phyloP scores from a whole-genome alignment of 2,888 invertebrate genomes.

The Oxytorus armatus region DNA sequence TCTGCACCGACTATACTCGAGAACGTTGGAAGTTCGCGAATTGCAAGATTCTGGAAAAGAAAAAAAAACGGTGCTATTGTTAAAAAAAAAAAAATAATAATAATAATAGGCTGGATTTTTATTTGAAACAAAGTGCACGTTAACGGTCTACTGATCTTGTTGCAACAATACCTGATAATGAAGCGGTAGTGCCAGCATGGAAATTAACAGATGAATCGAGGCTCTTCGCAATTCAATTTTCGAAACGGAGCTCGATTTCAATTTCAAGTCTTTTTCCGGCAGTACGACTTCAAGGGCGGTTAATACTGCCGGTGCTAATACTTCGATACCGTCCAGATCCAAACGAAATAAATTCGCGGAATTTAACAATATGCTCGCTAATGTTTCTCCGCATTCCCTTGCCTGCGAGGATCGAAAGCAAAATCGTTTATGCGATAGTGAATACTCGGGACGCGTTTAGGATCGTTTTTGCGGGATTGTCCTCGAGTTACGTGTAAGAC shows the following conservation, averaged over 20 bases:
- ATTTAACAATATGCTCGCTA: conserved; percentile 94
- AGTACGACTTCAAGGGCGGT: conserved; percentile 96
- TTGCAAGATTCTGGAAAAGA: conserved; percentile 87
- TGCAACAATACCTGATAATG: conserved; percentile 90
- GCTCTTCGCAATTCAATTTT: conserved; percentile 94
- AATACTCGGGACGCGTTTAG: background rate
- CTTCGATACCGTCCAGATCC: conserved; percentile 96
- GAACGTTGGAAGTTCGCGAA: conserved; percentile 87
- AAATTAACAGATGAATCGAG: conserved; percentile 95
- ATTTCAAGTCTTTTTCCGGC: conserved; percentile 92
- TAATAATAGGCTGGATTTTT: background rate
- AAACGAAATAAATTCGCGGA: conserved; percentile 94
- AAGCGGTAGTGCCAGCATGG: conserved; percentile 95
- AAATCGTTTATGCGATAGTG: conserved; percentile 1
- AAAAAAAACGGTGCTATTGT: conserved; percentile 19
- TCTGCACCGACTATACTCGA: conserved; percentile 72
- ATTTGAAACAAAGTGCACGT: no score
- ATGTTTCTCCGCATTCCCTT: conserved; percentile 90
- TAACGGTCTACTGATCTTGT: conserved; percentile 33
- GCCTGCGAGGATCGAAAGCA: conserved; percentile 75
- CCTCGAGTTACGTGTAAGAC: no score
- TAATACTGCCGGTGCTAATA: conserved; percentile 95
- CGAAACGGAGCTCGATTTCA: conserved; percentile 89
- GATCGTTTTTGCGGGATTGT: no score
- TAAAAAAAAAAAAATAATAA: conserved; percentile 5